These are phyloP conservation scores for Pseudococcus jackbeardsleyi DNA, from an alignment of 2,888 invertebrate genomes.

Conservation along the genomic window DNA sequence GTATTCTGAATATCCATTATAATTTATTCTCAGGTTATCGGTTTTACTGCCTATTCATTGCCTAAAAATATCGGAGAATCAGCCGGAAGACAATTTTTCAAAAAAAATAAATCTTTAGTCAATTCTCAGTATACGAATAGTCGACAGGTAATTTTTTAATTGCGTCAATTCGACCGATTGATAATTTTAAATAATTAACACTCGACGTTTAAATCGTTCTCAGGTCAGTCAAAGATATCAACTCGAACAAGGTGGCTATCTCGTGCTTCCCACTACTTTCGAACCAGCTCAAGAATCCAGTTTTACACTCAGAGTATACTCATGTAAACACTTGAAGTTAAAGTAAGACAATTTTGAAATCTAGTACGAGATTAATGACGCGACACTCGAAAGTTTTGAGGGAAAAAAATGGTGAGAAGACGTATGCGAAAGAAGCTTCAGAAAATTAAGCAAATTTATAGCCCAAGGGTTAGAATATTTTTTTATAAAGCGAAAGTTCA, in stretches of 20 bases:
- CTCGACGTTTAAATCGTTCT: too few relatives aligned
- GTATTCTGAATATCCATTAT: background rate
- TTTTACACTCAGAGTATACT: conserved; percentile 86
- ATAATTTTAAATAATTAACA: too few relatives aligned
- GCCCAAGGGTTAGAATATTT: background rate
- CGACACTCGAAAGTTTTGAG: too few relatives aligned
- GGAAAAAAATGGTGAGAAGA: background rate
- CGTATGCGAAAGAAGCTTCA: background rate
- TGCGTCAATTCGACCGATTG: background rate
- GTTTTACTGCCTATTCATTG: conserved; percentile 87
- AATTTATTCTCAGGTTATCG: conserved; percentile 74
- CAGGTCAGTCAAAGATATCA: conserved; percentile 80
- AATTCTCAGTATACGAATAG: conserved; percentile 94
- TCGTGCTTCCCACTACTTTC: conserved; percentile 91
- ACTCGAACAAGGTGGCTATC: conserved; percentile 84
- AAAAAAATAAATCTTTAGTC: conserved; percentile 86
- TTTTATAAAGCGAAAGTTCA: conserved; percentile 17
- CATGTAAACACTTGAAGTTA: conserved; percentile 82
- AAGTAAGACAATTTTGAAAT: conserved; percentile 72
- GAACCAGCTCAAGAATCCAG: conserved; percentile 91
- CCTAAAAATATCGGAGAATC: conserved; percentile 81
- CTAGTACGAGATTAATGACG: too few relatives aligned
- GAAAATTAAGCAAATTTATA: background rate
- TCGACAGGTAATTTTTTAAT: conserved; percentile 77
- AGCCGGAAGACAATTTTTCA: conserved; percentile 84